Conservation (phyloP, 2,888 invertebrate genomes). For the Allygus modestus region DNA sequence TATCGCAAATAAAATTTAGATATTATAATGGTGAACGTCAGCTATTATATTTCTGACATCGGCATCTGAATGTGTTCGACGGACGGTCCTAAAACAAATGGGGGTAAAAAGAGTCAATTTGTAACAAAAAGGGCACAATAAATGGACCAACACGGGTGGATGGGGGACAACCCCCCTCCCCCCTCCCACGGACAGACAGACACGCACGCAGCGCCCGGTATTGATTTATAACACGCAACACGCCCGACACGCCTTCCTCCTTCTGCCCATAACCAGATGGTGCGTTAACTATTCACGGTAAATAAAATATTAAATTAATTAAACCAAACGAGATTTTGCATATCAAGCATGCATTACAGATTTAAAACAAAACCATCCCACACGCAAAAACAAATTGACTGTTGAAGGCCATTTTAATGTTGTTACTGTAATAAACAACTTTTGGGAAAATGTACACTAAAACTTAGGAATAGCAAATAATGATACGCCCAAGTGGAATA, state of each 20-base stretch:
- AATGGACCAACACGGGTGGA: neutral
- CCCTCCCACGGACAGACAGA: slow-evolving; percentile 15
- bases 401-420: no score
- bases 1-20: no score
- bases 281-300: neutral
- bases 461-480: no score
- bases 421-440: no score
- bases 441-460: no score
- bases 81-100: neutral
- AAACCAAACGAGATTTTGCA: neutral
- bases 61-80: neutral
- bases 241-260: slow-evolving; percentile 2
- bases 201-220: slow-evolving; percentile 32
- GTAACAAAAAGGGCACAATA: slow-evolving; percentile 25
- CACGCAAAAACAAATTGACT: no score
- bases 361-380: no score
- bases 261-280: neutral
- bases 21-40: no score
- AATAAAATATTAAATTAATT: neutral
- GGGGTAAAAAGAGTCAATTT: slow-evolving; percentile 33
- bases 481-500: no score
- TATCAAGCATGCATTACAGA: no score
- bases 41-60: no score
- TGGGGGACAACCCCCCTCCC: neutral
- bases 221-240: slow-evolving; percentile 38